Percentiles rank a stretch among this genome's conserved stretches.
These are phyloP conservation scores for Campoplex capitator DNA, from an alignment of 2,888 invertebrate genomes.

Conservation along the genomic window DNA sequence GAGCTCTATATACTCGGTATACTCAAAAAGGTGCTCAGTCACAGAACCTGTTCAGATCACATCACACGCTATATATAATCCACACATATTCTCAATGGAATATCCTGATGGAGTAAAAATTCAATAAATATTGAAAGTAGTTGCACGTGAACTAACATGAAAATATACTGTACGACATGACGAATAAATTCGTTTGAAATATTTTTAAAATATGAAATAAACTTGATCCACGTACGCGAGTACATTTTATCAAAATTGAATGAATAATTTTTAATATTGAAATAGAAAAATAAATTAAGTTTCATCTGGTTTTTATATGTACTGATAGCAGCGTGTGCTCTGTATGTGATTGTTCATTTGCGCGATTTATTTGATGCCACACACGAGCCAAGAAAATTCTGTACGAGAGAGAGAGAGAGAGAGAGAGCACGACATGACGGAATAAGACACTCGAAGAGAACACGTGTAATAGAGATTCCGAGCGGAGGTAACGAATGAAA, in stretches of 20 bases:
- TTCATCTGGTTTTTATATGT: not conserved
- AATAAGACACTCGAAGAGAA: constrained; percentile 23
- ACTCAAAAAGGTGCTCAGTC: constrained; percentile 10
- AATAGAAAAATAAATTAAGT: not conserved
- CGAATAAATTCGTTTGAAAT: not conserved
- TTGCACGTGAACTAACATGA: constrained; percentile 4
- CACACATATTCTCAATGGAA: not conserved
- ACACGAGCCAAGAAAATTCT: not conserved
- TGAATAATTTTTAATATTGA: not conserved
- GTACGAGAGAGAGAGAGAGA: not conserved
- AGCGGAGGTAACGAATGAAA: constrained; percentile 38
- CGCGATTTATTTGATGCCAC: constrained; percentile 3
- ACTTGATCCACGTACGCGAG: not conserved
- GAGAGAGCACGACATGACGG: not conserved
- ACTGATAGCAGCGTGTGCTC: not conserved
- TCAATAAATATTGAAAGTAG: constrained; percentile 59
- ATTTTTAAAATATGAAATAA: not conserved
- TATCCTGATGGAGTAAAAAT: constrained; percentile 37
- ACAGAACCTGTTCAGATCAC: constrained; percentile 27
- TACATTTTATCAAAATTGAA: not conserved
- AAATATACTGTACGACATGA: not conserved
- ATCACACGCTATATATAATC: constrained; percentile 2
- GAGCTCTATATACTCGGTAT: not conserved
- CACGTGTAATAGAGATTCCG: constrained; percentile 25
- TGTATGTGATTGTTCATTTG: not conserved